Evolutionary conservation across 2,113 vertebrate genomes (phyloP).

Genomic region (Phaethornis superciliosus): DNA sequence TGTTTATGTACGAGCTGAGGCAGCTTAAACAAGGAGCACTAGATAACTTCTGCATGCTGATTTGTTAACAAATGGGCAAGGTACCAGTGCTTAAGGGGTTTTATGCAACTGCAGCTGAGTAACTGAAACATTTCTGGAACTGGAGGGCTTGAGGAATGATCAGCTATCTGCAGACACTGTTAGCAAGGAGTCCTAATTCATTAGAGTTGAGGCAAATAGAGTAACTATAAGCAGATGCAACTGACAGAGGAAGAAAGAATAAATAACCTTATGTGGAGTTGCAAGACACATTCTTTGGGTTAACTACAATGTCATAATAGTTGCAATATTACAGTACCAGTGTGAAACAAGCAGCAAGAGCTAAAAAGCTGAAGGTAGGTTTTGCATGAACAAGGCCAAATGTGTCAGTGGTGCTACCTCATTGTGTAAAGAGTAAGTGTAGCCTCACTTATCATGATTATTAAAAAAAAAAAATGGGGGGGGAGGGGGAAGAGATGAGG

Average conservation of each 20-base stretch:
- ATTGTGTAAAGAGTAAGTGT: background rate
- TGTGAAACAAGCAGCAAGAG: background rate
- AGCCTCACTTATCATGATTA: background rate
- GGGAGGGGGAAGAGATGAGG: background rate
- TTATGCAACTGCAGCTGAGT: slow-evolving; percentile 8
- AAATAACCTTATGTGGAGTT: background rate
- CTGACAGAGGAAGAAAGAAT: background rate
- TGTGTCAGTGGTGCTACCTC: background rate
- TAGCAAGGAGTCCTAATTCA: background rate
- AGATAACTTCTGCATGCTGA: background rate
- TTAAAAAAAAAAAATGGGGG: background rate
- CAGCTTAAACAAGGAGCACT: background rate
- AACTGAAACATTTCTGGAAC: slow-evolving; percentile 17
- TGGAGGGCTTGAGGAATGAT: background rate
- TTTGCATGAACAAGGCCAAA: background rate
- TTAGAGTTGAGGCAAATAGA: background rate
- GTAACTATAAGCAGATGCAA: background rate
- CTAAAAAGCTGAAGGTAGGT: background rate
- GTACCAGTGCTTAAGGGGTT: background rate
- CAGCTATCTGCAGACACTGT: background rate
- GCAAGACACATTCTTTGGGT: background rate
- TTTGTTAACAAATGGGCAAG: background rate
- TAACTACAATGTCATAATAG: background rate
- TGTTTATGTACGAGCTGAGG: slow-evolving; percentile 1
- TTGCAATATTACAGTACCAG: background rate